phyloP scores from a whole-genome alignment of 1,140 invertebrate genomes.

The Hestina assimilis region DNA sequence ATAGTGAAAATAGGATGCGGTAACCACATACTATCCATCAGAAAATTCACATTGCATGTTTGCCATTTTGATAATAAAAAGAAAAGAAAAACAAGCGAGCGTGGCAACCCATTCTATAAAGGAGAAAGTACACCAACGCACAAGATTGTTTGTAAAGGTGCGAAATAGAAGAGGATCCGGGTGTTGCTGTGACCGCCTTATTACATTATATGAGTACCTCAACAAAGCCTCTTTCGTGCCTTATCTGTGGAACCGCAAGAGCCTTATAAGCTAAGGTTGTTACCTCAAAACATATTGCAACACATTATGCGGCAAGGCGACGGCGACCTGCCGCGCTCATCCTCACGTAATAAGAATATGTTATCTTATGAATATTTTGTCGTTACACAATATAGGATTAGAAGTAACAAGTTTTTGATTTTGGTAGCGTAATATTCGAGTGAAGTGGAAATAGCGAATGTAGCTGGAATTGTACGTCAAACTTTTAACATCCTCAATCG shows the following conservation, averaged over 20 bases:
- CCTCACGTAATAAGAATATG: constrained; percentile 60
- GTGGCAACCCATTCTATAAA: constrained; percentile 45
- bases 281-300: constrained; percentile 65
- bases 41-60: no score
- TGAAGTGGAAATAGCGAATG: constrained; percentile 20
- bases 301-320: constrained; percentile 14
- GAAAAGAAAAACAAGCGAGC: constrained; percentile 20
- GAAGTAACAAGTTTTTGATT: constrained; percentile 6
- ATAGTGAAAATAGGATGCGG: no score
- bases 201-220: constrained; percentile 54
- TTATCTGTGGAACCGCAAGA: constrained; percentile 63
- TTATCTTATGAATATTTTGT: constrained; percentile 56
- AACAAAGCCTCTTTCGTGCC: constrained; percentile 64
- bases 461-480: constrained; percentile 32
- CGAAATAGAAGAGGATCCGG: constrained; percentile 40
- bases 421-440: constrained; percentile 12
- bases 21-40: no score
- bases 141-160: constrained; percentile 58
- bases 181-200: constrained; percentile 51
- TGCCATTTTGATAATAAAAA: constrained; percentile 7
- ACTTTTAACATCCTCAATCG: constrained; percentile 27
- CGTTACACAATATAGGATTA: neutral
- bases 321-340: constrained; percentile 44
- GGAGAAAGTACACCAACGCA: constrained; percentile 22
- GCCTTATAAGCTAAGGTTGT: constrained; percentile 64